Percentiles rank a stretch among this genome's conserved stretches.
These are phyloP conservation scores for Pristionchus exspectatus DNA, from an alignment of 2,888 invertebrate genomes.

Conservation along the genomic window DNA sequence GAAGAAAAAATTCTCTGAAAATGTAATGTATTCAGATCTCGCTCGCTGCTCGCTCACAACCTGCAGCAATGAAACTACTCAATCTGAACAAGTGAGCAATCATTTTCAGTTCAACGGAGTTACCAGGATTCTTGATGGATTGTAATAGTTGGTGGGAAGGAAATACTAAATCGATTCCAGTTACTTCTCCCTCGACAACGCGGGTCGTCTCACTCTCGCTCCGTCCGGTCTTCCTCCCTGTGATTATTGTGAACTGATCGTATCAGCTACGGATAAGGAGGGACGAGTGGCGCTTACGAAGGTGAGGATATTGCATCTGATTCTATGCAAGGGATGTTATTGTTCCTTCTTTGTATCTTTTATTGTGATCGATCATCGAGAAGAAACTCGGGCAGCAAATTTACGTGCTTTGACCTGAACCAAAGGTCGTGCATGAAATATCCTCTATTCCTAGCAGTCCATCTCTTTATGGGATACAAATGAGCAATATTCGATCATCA, in stretches of 20 bases:
- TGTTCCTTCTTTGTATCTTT: too few relatives aligned
- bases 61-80: conserved; percentile 40
- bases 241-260: conserved; percentile 69
- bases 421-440: too few relatives aligned
- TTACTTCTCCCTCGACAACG: conserved; percentile 54
- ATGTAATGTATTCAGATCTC: background rate
- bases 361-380: too few relatives aligned
- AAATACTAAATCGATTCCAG: background rate
- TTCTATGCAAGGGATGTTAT: too few relatives aligned
- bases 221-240: conserved; percentile 50
- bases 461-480: too few relatives aligned
- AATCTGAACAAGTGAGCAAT: conserved; percentile 50
- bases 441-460: too few relatives aligned
- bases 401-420: too few relatives aligned
- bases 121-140: too few relatives aligned
- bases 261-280: conserved; percentile 67
- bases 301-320: conserved; percentile 58
- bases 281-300: conserved; percentile 63
- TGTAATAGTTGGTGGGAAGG: too few relatives aligned
- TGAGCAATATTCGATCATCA: too few relatives aligned
- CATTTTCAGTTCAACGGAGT: too few relatives aligned
- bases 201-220: conserved; percentile 47
- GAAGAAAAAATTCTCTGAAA: background rate
- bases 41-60: conserved; percentile 36
- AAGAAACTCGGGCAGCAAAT: too few relatives aligned